Evolutionary conservation across 2,888 invertebrate genomes (phyloP), one percentile per base, ranked within the genome.

Genomic region (Cheilosia pagana): DNA sequence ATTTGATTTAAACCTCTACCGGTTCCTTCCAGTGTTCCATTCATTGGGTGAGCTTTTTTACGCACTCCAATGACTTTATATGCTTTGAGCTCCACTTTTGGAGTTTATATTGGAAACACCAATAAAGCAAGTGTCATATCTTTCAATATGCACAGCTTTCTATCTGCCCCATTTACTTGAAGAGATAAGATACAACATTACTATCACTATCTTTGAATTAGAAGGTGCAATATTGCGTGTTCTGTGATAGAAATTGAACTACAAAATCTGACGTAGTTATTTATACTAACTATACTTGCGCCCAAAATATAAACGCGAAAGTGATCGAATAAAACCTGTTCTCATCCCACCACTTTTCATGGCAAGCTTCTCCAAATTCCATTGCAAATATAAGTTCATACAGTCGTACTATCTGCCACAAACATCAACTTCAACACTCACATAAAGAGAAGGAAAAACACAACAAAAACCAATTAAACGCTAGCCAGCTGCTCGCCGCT

Each of bases 341-440:
- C 39, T 65, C 72, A 52, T 72, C 77, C 82, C 82, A 77, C 77
- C 52, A 57, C 50, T 52, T 72, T 77, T 52, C 53, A 68, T 41
- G 45, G 23, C 35, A 68, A 77, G 77, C 82, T 74, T 74, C 48
- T 68, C 55, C 43, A 50, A 82, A 82, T 82, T 77, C 59, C 77
- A 72, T 57, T 57, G 77, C 67, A 77, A 77, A 81, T 75, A 63
- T 3, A 43, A 52, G 23, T 28, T 39, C 43, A 62, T 31, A 45
- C 21, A 75, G 39, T 63, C 16, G 39, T 7, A 31, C 16, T 63
- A 16, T 25, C 16, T 31, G 14, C 41, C 65, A 41, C 31, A 43
- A 55, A 41, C 60, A 62, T 81, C 28, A 41, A 41, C 12, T 14
- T 28, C 41, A 41, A 41, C 41, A 41, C 41, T 6, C 74, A 57